Base-by-base conservation (phyloP, 2,113 vertebrate species). In the Anas platyrhynchos region DNA sequence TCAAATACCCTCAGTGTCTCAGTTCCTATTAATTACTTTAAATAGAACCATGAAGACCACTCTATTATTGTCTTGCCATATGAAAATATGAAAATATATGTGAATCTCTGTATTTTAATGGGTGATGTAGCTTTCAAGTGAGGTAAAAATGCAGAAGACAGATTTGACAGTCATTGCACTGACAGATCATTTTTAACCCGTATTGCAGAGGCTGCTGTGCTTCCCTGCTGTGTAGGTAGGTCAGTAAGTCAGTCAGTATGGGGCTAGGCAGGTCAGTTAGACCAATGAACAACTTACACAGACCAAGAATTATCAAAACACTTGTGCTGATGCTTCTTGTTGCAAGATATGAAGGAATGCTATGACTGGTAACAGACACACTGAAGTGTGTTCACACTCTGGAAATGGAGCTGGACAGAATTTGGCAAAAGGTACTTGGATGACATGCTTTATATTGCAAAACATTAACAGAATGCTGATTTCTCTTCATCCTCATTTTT, bases 381-480 rank as follows among this genome's bases (percentile, higher is more conserved):
- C 1, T 67, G 52, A 50, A 76, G 20, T 1, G 0, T 13, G 2
- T 29, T 58, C 29, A 43, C 18, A 27, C 5, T 8, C 36, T n/a
- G 22, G 69, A 34, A 54, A 54, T 59, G 54, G 22, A 78, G 11
- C 23, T 36, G 36, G 55, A 34, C 22, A 89, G 29, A 26, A 22
- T 69, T 54, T 59, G 43, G 38, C 22, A 74, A 75, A 22, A 74
- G 16, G 18, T 79, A 29, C 7, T 54, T 65, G 32, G 11, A n/a
- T 59, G 5, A 6, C 22, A 43, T 29, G 14, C 8, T 83, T 65
- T 31, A 29, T 41, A 43, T 44, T 55, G 65, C 26, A 54, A 74
- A 86, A 66, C 4, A 68, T 3, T 58, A 79, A 18, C 61, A 89
- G 38, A n/a, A 73, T 18, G 11, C 26, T 52, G n/a, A 43, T 62